Percentiles rank a stretch among this genome's conserved stretches.
phyloP scores from a whole-genome alignment of 2,888 invertebrate genomes.

The Argyra leucocephala region DNA sequence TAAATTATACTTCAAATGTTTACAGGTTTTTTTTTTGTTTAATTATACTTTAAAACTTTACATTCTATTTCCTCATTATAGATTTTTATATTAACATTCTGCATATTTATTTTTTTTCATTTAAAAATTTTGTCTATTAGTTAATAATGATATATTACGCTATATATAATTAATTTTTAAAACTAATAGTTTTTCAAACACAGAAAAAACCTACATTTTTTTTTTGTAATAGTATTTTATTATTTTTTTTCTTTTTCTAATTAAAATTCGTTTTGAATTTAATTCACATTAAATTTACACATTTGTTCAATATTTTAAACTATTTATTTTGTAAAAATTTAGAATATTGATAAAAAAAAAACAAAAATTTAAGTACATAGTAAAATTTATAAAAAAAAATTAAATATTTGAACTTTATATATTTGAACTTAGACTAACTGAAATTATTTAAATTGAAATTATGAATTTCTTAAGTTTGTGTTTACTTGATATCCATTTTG shows the following conservation, averaged over 20 bases:
- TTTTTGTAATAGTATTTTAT: background rate
- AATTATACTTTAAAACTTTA: no score
- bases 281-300: background rate
- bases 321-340: no score
- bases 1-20: no score
- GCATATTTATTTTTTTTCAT: background rate
- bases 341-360: no score
- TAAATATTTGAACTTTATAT: conserved; percentile 1
- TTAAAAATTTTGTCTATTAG: background rate
- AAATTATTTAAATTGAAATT: no score
- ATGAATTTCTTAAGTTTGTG: no score
- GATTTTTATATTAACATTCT: background rate
- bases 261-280: background rate
- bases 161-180: background rate
- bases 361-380: no score
- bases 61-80: no score
- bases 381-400: background rate
- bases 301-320: no score
- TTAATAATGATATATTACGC: background rate
- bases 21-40: no score
- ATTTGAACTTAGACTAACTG: background rate
- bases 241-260: background rate
- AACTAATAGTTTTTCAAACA: background rate
- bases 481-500: no score
- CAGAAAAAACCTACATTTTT: background rate